Evolutionary conservation across 1,140 invertebrate genomes (phyloP), one percentile per base, ranked within the genome.

Genomic region (Conopomorpha cramerella): DNA sequence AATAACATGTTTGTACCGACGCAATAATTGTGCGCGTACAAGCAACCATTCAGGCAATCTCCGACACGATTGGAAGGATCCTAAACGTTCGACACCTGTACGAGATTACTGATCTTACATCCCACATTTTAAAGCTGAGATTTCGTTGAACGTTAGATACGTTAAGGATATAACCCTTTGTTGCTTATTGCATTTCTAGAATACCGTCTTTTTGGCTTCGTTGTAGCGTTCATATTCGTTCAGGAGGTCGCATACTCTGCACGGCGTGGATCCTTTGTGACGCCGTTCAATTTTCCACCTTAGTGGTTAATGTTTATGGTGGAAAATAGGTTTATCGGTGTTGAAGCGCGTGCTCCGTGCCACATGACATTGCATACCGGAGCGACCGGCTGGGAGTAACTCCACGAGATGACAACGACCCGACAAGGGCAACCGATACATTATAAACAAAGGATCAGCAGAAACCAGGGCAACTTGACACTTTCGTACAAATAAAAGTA

Each of bases 281-380:
- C n/a, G n/a, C n/a, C n/a, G n/a, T 23, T 23, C 19, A 23, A 23
- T 23, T 23, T 10, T 10, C 4, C 4, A 23, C 4, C 4, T 6
- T 23, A 6, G 10, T 10, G 10, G 19, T 10, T 23, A 10, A 4
- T 4, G 10, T 23, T 23, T 23, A 23, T 10, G 19, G 19, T n/a
- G n/a, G n/a, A n/a, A n/a, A n/a, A 23, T 23, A 23, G 19, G 4
- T 4, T 6, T 6, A 23, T 23, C 4, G 19, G 19, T 23, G 19
- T 23, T 23, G 4, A 6, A 23, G 10, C 4, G 4, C 4, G 19
- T 23, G 34, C 40, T 39, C 34, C 35, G 59, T 64, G 63, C 62
- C 62, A 60, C 57, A n/a, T n/a, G 66, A 68, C 64, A 71, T 71
- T 70, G 65, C 66, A 74, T 71, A 62, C 62, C 62, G 53, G 49